Base-by-base conservation (phyloP, 2,888 invertebrate species). In the Parnassius mnemosyne region DNA sequence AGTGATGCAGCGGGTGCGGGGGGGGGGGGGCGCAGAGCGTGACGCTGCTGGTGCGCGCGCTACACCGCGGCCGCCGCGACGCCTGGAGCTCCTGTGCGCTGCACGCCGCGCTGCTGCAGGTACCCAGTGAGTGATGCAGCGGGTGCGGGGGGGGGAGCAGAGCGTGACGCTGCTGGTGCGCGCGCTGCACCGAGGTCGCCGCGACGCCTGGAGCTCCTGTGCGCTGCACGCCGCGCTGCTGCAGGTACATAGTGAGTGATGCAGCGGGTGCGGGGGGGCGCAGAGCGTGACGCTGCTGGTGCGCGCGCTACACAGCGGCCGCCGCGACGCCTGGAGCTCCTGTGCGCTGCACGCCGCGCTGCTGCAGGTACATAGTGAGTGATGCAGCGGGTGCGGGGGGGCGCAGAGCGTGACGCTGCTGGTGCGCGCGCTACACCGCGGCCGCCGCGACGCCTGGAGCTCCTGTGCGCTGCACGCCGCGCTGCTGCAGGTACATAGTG, bases 151-250 rank as follows among this genome's bases (percentile, higher is more conserved):
- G 79, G 79, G 67, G 43, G 75, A 66, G 41, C 72, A 71, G 16
- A 72, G 80, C 54, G 74, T 73, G 34, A 81, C 16, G 16, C 84
- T 92, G 50, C 62, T 89, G 9, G 73, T 89, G 34, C 86, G 87
- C 5, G 77, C 81, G 3, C 67, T 91, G 44, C 87, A 92, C 52
- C 86, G 92, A 65, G 86, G 89, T 0, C 70, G 71, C 67, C 89
- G 94, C n/a, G 98, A 98, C 84, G 93, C 94, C 74, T 98, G 97
- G 96, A 97, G 97, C 46, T 96, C 97, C 13, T 96, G 96, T 75
- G 95, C 96, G 72, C 91, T 98, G 16, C 94, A 97, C 64, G 95
- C 97, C 58, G 96, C 98, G 85, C 84, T 98, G 44, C 93, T 43
- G 43, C 43, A 43, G 43, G 43, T 43, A 43, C 43, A 5, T 25